Evolutionary conservation across 1,140 invertebrate genomes (phyloP).

Genomic region (Drosophila rufa): DNA sequence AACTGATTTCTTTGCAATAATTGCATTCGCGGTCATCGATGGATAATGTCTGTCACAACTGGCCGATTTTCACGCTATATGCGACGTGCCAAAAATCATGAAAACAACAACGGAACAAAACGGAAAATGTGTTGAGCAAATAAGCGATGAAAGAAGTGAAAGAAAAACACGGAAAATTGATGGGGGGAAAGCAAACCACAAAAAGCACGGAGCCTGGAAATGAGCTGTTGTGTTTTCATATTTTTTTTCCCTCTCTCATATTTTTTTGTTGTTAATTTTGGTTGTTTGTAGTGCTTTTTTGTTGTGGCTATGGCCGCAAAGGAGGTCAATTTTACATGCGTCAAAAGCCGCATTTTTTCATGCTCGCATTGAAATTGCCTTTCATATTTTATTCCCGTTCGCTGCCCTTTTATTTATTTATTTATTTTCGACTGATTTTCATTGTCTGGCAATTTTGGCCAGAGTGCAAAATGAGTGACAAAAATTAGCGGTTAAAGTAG

Average conservation of each 20-base stretch:
- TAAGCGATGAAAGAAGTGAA: not conserved
- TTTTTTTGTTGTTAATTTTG: conserved; percentile 3
- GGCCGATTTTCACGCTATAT: conserved; percentile 21
- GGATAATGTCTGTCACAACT: conserved; percentile 30
- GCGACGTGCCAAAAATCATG: conserved; percentile 79
- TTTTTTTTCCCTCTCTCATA: not conserved
- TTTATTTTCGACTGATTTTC: conserved; percentile 24
- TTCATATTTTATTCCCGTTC: conserved; percentile 16
- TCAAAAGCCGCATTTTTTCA: conserved; percentile 28
- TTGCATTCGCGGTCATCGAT: conserved; percentile 28
- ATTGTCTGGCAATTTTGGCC: conserved; percentile 47
- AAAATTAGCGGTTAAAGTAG: conserved; percentile 8
- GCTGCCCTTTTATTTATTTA: conserved; percentile 2
- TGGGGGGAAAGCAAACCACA: conserved; percentile 1
- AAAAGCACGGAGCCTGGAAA: conserved; percentile 39
- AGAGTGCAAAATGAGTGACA: conserved; percentile 17
- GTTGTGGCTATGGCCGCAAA: conserved; percentile 27
- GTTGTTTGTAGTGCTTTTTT: not conserved
- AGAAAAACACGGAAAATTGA: no score
- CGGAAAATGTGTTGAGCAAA: conserved; percentile 35
- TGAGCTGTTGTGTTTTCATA: conserved; percentile 31
- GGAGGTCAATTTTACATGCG: conserved; percentile 44
- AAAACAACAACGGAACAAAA: conserved; percentile 35
- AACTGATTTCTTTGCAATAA: not conserved
- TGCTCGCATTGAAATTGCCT: conserved; percentile 3